Evolutionary conservation across 2,797 vertebrate genomes (phyloP).

Genomic region (Muraenolepis orangiensis): DNA sequence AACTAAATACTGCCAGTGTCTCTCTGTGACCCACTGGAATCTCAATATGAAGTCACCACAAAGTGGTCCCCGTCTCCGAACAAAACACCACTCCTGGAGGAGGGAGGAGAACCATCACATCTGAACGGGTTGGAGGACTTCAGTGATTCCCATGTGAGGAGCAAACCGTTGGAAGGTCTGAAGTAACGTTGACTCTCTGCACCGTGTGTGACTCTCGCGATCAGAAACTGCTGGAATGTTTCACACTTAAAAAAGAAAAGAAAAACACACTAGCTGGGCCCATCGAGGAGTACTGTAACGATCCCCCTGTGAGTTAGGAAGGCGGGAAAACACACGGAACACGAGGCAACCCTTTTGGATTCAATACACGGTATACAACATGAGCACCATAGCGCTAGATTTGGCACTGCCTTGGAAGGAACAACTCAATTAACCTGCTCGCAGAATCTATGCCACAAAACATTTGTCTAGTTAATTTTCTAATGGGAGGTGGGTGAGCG

Average conservation of each 20-base stretch:
- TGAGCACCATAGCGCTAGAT: constrained; percentile 10
- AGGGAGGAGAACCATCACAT: not conserved
- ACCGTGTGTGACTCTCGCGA: not conserved
- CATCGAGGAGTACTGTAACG: not conserved
- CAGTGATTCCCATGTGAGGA: not conserved
- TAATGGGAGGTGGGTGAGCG: not conserved
- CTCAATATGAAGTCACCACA: constrained; percentile 1
- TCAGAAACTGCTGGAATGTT: not conserved
- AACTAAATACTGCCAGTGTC: not conserved
- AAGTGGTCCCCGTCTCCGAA: not conserved
- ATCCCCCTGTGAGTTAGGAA: not conserved
- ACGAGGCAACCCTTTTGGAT: not conserved
- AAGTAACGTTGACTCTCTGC: not conserved
- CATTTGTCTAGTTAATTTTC: not conserved
- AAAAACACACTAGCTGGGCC: not conserved
- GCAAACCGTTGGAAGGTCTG: not conserved
- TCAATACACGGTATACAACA: not conserved
- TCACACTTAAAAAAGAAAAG: too few species aligned
- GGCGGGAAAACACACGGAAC: not conserved
- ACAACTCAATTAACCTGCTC: constrained; percentile 41
- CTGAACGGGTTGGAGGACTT: not conserved
- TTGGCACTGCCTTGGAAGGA: constrained; percentile 57
- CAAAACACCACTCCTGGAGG: not conserved
- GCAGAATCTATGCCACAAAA: not conserved
- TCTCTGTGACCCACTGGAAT: not conserved